Evolutionary conservation across 2,888 invertebrate genomes (phyloP).

Genomic region (Quadriops clusia): DNA sequence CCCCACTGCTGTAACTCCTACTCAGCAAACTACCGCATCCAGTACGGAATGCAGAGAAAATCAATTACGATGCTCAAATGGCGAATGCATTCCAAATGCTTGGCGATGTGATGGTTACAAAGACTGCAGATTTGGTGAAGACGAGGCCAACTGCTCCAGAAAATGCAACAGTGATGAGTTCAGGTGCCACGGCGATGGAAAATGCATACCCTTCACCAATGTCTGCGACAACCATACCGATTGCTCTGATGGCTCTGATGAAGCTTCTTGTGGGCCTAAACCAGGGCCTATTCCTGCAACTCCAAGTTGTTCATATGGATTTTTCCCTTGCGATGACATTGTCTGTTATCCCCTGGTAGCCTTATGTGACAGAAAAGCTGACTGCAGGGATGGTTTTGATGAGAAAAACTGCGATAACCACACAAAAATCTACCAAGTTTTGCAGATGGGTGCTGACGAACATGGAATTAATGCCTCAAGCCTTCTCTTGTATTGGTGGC

Average conservation of each 20-base stretch:
- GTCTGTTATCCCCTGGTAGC: conserved; percentile 48
- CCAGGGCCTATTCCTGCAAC: conserved; percentile 31
- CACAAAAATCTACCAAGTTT: conserved; percentile 31
- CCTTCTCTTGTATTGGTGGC: conserved; percentile 53
- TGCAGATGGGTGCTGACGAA: conserved; percentile 54
- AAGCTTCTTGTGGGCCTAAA: conserved; percentile 28
- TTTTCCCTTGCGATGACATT: conserved; percentile 47
- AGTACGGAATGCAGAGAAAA: conserved; percentile 38
- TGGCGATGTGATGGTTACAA: conserved; percentile 50
- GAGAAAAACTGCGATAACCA: conserved; percentile 50
- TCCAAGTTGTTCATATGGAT: conserved; percentile 39
- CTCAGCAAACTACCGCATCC: conserved; percentile 14
- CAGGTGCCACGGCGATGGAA: conserved; percentile 49
- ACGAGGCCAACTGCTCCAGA: conserved; percentile 40
- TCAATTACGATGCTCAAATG: conserved; percentile 44
- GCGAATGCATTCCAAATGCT: conserved; percentile 47
- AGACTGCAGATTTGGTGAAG: conserved; percentile 50
- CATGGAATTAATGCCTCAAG: conserved; percentile 50
- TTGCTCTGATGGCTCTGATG: conserved; percentile 48
- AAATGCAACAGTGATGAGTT: conserved; percentile 39
- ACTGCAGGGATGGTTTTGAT: conserved; percentile 66
- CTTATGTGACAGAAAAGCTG: conserved; percentile 54
- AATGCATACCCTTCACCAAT: conserved; percentile 41
- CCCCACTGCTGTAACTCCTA: conserved; percentile 14
- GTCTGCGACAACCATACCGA: conserved; percentile 43